A percentile compares a stretch with the other conserved stretches of the same genome.
These are phyloP conservation scores for Cephalopterus ornatus DNA, from an alignment of 2,113 vertebrate genomes.

Conservation along the genomic window DNA sequence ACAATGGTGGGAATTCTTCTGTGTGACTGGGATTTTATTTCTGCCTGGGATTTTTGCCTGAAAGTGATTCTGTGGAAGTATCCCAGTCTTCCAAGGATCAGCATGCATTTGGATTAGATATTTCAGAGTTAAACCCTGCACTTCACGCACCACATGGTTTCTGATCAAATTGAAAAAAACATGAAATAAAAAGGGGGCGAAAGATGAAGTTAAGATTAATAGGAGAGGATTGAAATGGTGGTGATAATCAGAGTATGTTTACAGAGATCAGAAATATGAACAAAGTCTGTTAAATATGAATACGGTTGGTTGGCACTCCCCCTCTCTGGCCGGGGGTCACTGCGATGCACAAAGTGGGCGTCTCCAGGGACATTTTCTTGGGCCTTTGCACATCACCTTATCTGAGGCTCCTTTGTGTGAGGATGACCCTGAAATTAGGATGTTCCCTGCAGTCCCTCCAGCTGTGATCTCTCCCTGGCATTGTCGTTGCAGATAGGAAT, in stretches of 20 bases:
- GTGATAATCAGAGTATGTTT: neutral
- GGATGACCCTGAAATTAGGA: neutral
- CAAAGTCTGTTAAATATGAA: neutral
- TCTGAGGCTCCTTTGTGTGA: neutral
- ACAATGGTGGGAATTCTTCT: neutral
- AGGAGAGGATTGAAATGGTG: neutral
- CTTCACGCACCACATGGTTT: neutral
- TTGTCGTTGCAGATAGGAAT: conserved; percentile 77
- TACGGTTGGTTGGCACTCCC: neutral
- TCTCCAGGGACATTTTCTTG: neutral
- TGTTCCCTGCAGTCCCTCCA: neutral
- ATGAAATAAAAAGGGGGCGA: neutral
- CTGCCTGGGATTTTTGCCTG: neutral
- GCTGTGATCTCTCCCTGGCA: neutral
- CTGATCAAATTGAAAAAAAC: neutral
- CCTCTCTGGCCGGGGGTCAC: neutral
- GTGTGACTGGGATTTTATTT: neutral
- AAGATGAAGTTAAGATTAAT: neutral
- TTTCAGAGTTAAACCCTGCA: neutral
- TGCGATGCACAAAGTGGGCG: neutral
- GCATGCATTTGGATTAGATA: neutral
- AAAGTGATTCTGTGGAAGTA: neutral
- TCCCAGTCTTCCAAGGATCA: neutral
- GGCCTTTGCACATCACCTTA: neutral
- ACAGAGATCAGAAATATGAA: neutral